phyloP scores from a whole-genome alignment of 2,797 vertebrate genomes.

The Bradypodion pumilum region DNA sequence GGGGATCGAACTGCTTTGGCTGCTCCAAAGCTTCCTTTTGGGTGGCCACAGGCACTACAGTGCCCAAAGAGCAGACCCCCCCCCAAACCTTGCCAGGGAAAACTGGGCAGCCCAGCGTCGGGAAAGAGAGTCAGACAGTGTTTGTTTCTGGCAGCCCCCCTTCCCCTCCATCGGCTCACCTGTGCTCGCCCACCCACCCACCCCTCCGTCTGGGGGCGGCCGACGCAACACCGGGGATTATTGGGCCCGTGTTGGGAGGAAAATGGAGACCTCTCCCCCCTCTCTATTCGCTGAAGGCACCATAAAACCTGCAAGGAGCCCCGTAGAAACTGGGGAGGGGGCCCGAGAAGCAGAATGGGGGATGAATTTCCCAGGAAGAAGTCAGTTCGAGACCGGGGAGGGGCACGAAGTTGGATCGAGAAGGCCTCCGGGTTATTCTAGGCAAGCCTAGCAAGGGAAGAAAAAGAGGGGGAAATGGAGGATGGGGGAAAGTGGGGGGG shows the following conservation, averaged over 20 bases:
- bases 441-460: neutral
- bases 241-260: accelerated
- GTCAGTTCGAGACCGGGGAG: too few relatives aligned
- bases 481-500: neutral
- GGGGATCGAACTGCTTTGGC: too few relatives aligned
- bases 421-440: neutral
- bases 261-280: neutral
- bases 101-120: too few relatives aligned
- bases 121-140: too few relatives aligned
- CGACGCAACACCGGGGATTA: neutral
- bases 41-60: neutral
- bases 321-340: too few relatives aligned
- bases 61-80: neutral
- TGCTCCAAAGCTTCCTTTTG: neutral
- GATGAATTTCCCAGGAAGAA: neutral
- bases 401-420: neutral
- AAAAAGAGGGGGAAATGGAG: neutral
- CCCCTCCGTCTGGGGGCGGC: neutral
- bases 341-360: neutral
- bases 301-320: too few relatives aligned
- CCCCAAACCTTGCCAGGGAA: too few relatives aligned
- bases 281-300: neutral
- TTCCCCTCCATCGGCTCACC: neutral
- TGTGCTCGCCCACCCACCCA: neutral
- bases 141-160: too few relatives aligned